Conservation (phyloP, 1,140 invertebrate species). For the Drosophila bipectinata region DNA sequence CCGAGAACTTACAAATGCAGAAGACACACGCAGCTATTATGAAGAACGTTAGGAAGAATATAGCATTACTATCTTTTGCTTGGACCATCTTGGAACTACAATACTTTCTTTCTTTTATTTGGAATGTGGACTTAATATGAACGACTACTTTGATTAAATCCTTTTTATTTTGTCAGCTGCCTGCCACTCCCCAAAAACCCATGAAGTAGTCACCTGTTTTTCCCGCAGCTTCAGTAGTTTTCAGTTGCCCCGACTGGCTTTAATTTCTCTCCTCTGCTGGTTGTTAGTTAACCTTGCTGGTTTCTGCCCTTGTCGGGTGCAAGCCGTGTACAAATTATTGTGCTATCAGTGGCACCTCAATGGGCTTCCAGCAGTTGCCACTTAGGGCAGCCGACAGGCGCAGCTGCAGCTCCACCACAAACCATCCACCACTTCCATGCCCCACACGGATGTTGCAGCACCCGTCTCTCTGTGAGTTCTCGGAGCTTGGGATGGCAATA, state of each 20-base stretch:
- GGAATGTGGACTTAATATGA: too few species aligned
- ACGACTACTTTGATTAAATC: too few species aligned
- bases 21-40: slow-evolving; percentile 1
- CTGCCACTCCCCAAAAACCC: neutral
- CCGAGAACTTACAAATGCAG: slow-evolving; percentile 26
- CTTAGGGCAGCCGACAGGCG: slow-evolving; percentile 39
- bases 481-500: slow-evolving; percentile 47
- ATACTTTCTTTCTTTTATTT: neutral
- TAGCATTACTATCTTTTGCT: neutral
- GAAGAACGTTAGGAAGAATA: slow-evolving; percentile 11
- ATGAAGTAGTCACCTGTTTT: slow-evolving; percentile 3
- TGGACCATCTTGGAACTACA: slow-evolving; percentile 1
- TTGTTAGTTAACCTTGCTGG: slow-evolving; percentile 39
- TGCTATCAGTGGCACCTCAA: slow-evolving; percentile 52
- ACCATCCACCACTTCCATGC: neutral
- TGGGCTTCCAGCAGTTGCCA: slow-evolving; percentile 44
- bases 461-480: neutral
- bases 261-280: slow-evolving; percentile 24
- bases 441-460: neutral
- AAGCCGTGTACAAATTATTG: slow-evolving; percentile 44
- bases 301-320: slow-evolving; percentile 25
- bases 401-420: slow-evolving; percentile 26
- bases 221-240: slow-evolving; percentile 1
- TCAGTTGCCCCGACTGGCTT: neutral
- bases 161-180: neutral